Conservation (phyloP, 2,797 vertebrate genomes). For the Oreonectes daqikongensis region DNA sequence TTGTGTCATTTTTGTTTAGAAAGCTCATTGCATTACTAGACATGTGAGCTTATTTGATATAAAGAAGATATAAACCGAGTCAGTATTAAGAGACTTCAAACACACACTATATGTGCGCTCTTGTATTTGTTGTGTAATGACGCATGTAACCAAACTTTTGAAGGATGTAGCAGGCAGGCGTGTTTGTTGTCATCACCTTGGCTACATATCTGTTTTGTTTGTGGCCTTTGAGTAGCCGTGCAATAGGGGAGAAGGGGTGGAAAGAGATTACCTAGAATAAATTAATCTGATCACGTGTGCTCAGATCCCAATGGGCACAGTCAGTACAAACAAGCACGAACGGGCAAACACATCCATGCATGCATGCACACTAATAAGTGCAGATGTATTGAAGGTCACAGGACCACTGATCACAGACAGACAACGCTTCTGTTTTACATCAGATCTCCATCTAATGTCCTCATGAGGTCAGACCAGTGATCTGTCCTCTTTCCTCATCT, state of each 20-base stretch:
- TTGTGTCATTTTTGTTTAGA: too few species aligned
- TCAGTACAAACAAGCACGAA: constrained; percentile 23
- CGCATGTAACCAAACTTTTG: background rate
- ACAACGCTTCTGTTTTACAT: constrained; percentile 19
- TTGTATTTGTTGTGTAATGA: background rate
- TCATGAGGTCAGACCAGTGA: constrained; percentile 24
- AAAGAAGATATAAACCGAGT: too few species aligned
- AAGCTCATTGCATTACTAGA: too few species aligned
- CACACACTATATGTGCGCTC: background rate
- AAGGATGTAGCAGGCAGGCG: background rate
- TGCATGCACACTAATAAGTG: constrained; percentile 3
- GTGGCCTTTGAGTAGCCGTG: background rate
- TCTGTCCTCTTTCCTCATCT: background rate
- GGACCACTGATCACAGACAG: background rate
- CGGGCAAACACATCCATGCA: background rate
- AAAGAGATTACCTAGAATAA: constrained; percentile 27
- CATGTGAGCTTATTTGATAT: too few species aligned
- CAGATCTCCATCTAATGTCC: background rate
- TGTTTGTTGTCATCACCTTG: background rate
- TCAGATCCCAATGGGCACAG: constrained; percentile 20
- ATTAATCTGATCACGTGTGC: constrained; percentile 39
- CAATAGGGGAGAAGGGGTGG: background rate
- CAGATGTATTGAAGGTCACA: background rate
- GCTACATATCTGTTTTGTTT: background rate
- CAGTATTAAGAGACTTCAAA: background rate